A percentile compares a stretch with the other conserved stretches of the same genome.
Evolutionary conservation across 64 coral and sea anemone species (phyloP).

Genomic region (Catalaphyllia jardinei): DNA sequence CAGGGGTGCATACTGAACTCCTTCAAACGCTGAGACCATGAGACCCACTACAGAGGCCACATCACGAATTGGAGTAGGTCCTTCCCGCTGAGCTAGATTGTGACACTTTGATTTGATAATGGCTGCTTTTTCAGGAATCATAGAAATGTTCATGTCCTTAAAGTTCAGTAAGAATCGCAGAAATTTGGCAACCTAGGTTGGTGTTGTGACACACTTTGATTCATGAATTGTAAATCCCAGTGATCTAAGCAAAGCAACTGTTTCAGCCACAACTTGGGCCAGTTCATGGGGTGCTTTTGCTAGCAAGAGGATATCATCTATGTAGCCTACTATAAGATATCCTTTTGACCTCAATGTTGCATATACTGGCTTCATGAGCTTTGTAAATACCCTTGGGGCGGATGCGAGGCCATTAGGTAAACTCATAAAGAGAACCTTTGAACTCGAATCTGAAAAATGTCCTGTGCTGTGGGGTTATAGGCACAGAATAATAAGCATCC

Average conservation of each 20-base stretch:
- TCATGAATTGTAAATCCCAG: conserved; percentile 56
- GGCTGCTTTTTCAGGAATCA: conserved; percentile 37
- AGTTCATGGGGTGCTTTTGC: conserved; percentile 5
- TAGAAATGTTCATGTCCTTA: conserved; percentile 28
- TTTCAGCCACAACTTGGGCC: neutral
- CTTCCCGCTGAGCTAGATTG: conserved; percentile 18
- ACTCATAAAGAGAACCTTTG: conserved; percentile 13
- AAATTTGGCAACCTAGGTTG: conserved; percentile 36
- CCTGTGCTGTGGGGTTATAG: conserved; percentile 8
- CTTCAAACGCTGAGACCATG: conserved; percentile 33
- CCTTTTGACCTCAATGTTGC: conserved; percentile 34
- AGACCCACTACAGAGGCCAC: conserved; percentile 46
- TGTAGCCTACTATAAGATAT: conserved; percentile 42
- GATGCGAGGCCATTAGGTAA: conserved; percentile 35
- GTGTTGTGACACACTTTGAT: conserved; percentile 25
- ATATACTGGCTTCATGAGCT: conserved; percentile 44
- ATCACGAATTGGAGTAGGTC: conserved; percentile 9
- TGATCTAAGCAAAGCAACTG: conserved; percentile 9
- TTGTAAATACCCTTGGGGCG: conserved; percentile 50
- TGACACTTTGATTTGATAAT: conserved; percentile 32
- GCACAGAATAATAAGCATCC: conserved; percentile 54
- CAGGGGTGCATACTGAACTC: conserved; percentile 46
- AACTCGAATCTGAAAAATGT: conserved; percentile 23
- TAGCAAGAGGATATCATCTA: conserved; percentile 51
- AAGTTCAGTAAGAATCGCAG: conserved; percentile 44